phyloP scores from a whole-genome alignment of 92 coral and sea anemone species.

The Parazoanthus swiftii region DNA sequence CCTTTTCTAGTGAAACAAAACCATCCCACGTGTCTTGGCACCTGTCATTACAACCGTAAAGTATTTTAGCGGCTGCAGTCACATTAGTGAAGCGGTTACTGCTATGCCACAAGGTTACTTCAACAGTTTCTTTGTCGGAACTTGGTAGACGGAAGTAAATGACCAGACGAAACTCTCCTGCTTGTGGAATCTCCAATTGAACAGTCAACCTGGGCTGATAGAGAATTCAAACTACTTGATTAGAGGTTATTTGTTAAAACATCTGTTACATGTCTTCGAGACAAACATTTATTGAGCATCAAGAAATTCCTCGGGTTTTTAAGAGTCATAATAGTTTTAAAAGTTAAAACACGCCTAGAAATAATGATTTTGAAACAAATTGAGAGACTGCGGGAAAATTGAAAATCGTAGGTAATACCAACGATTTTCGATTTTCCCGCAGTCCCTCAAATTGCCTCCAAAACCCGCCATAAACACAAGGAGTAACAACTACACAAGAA shows the following conservation, averaged over 20 bases:
- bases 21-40: background rate
- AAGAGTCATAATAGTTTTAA: too few species aligned
- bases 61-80: background rate
- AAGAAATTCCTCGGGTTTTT: too few species aligned
- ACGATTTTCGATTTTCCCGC: too few species aligned
- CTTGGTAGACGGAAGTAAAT: constrained; percentile 41
- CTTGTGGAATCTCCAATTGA: constrained; percentile 63
- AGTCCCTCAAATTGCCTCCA: too few species aligned
- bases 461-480: too few species aligned
- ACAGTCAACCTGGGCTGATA: constrained; percentile 54
- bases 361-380: too few species aligned
- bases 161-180: constrained; percentile 58
- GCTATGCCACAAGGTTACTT: background rate
- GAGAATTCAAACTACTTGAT: background rate
- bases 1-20: constrained; percentile 1
- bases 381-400: too few species aligned
- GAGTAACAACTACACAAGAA: too few species aligned
- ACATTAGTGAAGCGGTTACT: background rate
- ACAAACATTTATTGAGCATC: background rate
- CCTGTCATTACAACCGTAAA: background rate
- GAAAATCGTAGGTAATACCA: too few species aligned
- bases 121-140: background rate
- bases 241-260: background rate
- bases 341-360: too few species aligned
- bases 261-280: background rate